Evolutionary conservation across 2,888 invertebrate genomes (phyloP), one percentile per base, ranked within the genome.

Genomic region (Taenaris catops): DNA sequence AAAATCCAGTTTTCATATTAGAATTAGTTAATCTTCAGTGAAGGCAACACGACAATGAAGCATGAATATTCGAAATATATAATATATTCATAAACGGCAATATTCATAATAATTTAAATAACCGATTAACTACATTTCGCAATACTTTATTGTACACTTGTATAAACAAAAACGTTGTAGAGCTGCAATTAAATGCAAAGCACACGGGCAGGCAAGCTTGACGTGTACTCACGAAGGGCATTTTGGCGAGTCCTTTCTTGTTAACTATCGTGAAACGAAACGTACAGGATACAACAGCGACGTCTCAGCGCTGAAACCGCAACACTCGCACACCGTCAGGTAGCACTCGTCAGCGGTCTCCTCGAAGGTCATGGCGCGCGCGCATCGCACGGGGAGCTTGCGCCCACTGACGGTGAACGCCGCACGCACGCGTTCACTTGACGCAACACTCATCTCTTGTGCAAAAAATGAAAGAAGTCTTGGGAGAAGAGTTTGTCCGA

Each of bases 311-410:
- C 78, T 84, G 80, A 86, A 87, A 53, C 87, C 87, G 71, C 87
- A 87, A 65, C 87, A 87, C 65, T 87, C 86, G 74, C 87, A 87
- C 68, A 86, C 86, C 47, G 75, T 73, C 49, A 80, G 70, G 64
- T 79, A 80, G 64, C 78, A 73, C 66, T 81, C 76, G 69, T 87
- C 84, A 51, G 62, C 74, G 53, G 72, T 60, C 68, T 76, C 76
- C 66, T 81, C 84, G 78, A 81, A 79, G 83, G 79, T 81, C 84
- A 83, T 83, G 74, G 75, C 81, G 80, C 83, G 80, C 80, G 79
- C 81, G 84, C 83, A 76, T 75, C 70, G 70, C 69, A 51, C 78
- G 75, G 60, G 55, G 58, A 54, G 54, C 60, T 63, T 56, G 55
- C 59, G 60, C 48, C 53, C 74, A 81, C 81, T 79, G 76, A 63